A percentile compares a stretch with the other conserved stretches of the same genome.
phyloP scores from a whole-genome alignment of 2,797 vertebrate species.

The Sebastes miniatus region DNA sequence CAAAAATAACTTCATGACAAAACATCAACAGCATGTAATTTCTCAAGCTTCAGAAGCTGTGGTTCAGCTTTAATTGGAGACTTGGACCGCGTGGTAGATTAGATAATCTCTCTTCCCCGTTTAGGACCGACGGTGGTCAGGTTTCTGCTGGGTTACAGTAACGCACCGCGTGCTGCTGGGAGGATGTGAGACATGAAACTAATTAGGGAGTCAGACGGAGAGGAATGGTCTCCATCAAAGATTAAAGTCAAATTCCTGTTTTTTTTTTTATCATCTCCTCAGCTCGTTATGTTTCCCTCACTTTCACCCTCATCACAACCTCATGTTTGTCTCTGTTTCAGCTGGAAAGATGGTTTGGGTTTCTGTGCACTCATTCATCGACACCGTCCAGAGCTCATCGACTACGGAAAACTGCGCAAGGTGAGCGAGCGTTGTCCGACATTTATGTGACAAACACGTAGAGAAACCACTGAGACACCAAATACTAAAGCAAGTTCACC shows the following conservation, averaged over 20 bases:
- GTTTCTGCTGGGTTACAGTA: not conserved
- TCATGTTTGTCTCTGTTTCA: slow-evolving; percentile 52
- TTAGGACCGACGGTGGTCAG: not conserved
- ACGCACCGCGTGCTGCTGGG: not conserved
- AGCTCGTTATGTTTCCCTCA: slow-evolving; percentile 1
- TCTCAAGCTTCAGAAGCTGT: not conserved
- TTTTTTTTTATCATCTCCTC: not conserved
- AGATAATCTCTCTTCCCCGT: not conserved
- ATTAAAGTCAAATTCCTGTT: not conserved
- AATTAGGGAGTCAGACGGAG: slow-evolving; percentile 15
- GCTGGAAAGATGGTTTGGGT: slow-evolving; percentile 98
- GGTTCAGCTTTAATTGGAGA: not conserved
- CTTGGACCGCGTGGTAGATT: not conserved
- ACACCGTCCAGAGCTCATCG: slow-evolving; percentile 98
- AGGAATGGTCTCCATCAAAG: slow-evolving; percentile 13
- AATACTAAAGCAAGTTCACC: not conserved
- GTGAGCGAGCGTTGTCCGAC: slow-evolving; percentile 64
- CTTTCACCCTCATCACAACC: not conserved
- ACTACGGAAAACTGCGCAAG: slow-evolving; percentile 97
- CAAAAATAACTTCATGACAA: not conserved
- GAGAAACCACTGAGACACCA: too few relatives aligned
- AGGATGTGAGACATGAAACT: not conserved
- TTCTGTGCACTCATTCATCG: slow-evolving; percentile 99
- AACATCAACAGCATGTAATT: not conserved
- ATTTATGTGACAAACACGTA: not conserved